These are phyloP conservation scores for Coregonus ussuriensis DNA, from an alignment of 2,797 vertebrate genomes.

Conservation along the genomic window DNA sequence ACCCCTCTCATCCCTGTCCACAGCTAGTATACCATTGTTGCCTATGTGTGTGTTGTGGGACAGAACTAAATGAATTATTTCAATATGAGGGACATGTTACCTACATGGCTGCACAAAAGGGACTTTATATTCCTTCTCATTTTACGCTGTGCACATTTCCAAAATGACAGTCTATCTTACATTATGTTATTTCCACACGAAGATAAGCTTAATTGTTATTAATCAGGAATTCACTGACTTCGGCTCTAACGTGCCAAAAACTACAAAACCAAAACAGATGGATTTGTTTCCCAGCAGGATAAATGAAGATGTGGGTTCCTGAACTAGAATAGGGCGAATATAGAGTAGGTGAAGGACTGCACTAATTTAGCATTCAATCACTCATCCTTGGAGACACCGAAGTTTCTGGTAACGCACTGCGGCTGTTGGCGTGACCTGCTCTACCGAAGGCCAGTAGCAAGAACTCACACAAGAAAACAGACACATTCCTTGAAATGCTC, in stretches of 20 bases:
- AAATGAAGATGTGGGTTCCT: constrained; percentile 29
- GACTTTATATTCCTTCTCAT: constrained; percentile 4
- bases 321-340: constrained; percentile 15
- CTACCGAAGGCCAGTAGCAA: neutral
- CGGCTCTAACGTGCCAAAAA: constrained; percentile 25
- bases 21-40: constrained; percentile 3
- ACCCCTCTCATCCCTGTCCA: neutral
- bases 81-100: neutral
- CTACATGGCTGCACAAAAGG: neutral
- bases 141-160: neutral
- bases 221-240: constrained; percentile 28
- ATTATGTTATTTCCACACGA: neutral
- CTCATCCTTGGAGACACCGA: constrained; percentile 10
- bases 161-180: neutral
- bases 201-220: constrained; percentile 33
- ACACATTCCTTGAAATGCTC: neutral
- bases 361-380: constrained; percentile 27
- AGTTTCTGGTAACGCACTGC: neutral
- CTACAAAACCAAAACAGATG: constrained; percentile 45
- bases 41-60: neutral
- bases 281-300: constrained; percentile 30
- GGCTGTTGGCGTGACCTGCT: neutral
- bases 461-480: neutral
- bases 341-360: constrained; percentile 13
- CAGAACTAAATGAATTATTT: constrained; percentile 3